Evolutionary conservation across 2,797 vertebrate genomes (phyloP).

Genomic region (Streptopelia turtur): DNA sequence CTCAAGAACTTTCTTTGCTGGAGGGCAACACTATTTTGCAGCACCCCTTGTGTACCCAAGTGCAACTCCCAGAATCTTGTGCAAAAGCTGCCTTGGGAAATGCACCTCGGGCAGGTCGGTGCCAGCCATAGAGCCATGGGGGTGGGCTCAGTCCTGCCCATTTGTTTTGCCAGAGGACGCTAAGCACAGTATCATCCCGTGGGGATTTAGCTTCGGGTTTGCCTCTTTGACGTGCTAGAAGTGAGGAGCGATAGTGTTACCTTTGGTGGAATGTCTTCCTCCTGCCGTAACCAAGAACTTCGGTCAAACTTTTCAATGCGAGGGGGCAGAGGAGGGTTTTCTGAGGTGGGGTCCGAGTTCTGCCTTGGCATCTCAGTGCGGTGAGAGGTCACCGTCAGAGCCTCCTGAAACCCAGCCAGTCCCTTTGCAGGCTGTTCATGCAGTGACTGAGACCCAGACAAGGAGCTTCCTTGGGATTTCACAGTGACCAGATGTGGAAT

Average conservation of each 20-base stretch:
- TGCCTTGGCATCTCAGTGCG: slow-evolving; percentile 96
- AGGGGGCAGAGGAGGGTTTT: slow-evolving; percentile 92
- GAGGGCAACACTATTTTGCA: background rate
- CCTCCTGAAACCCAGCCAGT: slow-evolving; percentile 91
- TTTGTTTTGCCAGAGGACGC: background rate
- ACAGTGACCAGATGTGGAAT: slow-evolving; percentile 94
- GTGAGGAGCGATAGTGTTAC: slow-evolving; percentile 74
- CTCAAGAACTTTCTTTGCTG: slow-evolving; percentile 35
- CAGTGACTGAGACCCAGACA: slow-evolving; percentile 97
- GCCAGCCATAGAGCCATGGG: accelerated
- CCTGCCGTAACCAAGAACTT: slow-evolving; percentile 97
- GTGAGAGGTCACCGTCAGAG: slow-evolving; percentile 90
- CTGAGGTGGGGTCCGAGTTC: slow-evolving; percentile 98
- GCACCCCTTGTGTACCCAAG: background rate
- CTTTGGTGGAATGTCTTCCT: slow-evolving; percentile 98
- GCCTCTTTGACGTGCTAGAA: slow-evolving; percentile 23
- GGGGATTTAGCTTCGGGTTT: background rate
- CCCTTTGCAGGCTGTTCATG: slow-evolving; percentile 94
- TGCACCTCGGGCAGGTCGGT: background rate
- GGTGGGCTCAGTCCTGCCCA: background rate
- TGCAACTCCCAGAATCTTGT: background rate
- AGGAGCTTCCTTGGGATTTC: slow-evolving; percentile 92
- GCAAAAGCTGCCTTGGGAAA: background rate
- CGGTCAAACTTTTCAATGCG: slow-evolving; percentile 95
- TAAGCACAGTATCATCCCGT: background rate